Base-by-base conservation (phyloP, 2,113 vertebrate species). In the Zapus hudsonius region DNA sequence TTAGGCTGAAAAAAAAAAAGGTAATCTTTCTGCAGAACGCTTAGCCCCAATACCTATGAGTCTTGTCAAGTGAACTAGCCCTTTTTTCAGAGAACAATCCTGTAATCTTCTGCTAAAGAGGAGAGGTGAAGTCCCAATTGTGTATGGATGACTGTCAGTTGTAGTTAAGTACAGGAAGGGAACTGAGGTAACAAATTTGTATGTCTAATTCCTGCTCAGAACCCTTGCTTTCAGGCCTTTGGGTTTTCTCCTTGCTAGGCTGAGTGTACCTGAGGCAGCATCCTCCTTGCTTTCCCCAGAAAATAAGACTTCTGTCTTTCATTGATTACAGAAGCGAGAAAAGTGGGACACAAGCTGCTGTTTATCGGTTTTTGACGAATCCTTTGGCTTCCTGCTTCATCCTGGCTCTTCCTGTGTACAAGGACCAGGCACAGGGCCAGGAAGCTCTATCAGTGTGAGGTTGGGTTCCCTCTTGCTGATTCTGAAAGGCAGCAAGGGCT, bases 71-170 rank as follows among this genome's bases (percentile, higher is more conserved):
- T 33, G 10, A n/a, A 40, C 17, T 9, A n/a, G 3, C 31, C 42
- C 33, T 89, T 75, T 88, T 33, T 84, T 25, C 29, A 63, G 36
- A 84, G 42, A 74, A 84, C 13, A 72, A 47, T 27, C 12, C 2
- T 73, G 61, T 66, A 7, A n/a, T 64, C 63, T 69, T 61, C 42
- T 66, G 33, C 11, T 55, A n/a, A 57, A 1, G 55, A 29, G 19
- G 42, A 17, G 38, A 7, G 16, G 13, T 25, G 3, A 9, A 36
- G 10, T 13, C n/a, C 2, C 15, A 20, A 8, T 55, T 1, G 2
- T 9, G 5, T 22, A 87, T 52, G 47, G 33, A 33, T 40, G 25
- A 33, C 55, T 25, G 16, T 3, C 8, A 29, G 9, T 29, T 55
- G 69, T 38, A 44, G 25, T 16, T 70, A 25, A 84, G 2, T 22